Evolutionary conservation across 2,113 vertebrate genomes (phyloP), one percentile per base, ranked within the genome.

Genomic region (Otolemur garnettii): DNA sequence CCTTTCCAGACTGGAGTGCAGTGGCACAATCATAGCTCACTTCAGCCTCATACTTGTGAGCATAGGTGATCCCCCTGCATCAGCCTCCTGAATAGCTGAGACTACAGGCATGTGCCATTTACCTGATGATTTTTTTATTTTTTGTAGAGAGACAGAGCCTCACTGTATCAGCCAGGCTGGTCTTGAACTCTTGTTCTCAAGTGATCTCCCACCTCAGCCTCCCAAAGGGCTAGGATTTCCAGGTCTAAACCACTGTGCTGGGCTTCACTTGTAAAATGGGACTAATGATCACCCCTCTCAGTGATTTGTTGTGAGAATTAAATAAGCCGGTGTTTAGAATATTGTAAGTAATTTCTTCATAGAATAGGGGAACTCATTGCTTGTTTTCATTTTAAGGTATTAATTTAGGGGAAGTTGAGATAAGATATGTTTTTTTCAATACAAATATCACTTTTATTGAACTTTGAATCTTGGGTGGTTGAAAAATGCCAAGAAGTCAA

Each of bases 401-500:
- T 95, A 12, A 93, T 79, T 97, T 87, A 45, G 22, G 69, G 35
- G 28, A 72, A 93, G 4, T 11, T 42, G 22, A 77, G 24, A 68
- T 82, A 62, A 42, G 33, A 79, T 24, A 35, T 62, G 1, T 14
- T 82, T 94, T 89, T 80, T 62, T n/a, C 35, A 86, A 42, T 50
- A 28, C 86, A 94, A 77, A 53, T 81, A 71, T 83, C 93, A 74
- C n/a, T 86, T 93, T 80, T 71, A 69, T 77, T 92, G 17, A 45
- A 38, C 50, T 94, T 95, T 95, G 19, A 91, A 18, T 1, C 3
- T 50, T 60, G 30, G 35, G 59, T 86, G 15, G 59, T 74, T n/a
- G n/a, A 53, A 94, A 95, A 93, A 83, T 62, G 38, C 45, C 53
- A 94, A 66, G 66, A 64, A 87, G 38, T 90, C 62, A 75, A 93